These are phyloP conservation scores for Eptesicus fuscus DNA, from an alignment of 2,113 vertebrate species.

Conservation along the genomic window DNA sequence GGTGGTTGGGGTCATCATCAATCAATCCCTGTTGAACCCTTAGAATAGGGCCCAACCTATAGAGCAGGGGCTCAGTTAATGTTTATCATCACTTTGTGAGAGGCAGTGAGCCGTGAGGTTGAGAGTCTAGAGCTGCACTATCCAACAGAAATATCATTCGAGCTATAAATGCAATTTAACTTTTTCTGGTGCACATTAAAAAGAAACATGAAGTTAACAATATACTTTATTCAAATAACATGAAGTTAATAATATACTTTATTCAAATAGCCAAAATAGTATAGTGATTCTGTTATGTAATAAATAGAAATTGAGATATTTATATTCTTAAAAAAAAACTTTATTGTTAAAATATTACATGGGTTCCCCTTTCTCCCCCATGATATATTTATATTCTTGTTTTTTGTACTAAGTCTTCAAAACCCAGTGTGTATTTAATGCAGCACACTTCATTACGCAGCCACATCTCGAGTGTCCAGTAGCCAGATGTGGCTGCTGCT, in stretches of 20 bases:
- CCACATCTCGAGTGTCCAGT: neutral
- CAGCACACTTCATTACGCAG: neutral
- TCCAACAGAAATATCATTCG: neutral
- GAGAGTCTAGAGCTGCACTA: neutral
- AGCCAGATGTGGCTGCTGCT: neutral
- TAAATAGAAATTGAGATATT: neutral
- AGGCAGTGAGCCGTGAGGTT: neutral
- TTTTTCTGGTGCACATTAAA: neutral
- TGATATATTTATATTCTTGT: neutral
- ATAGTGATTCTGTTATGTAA: neutral
- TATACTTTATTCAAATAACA: neutral
- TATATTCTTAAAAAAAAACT: neutral
- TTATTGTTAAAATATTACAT: neutral
- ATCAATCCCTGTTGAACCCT: neutral
- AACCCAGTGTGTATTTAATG: neutral
- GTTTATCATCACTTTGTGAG: neutral
- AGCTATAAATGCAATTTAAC: neutral
- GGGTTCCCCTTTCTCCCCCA: no score
- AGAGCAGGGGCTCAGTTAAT: neutral
- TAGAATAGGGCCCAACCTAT: neutral
- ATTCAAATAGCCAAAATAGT: neutral
- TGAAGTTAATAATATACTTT: neutral
- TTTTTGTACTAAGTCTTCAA: neutral
- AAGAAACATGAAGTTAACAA: neutral
- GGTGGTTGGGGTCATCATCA: neutral